Conservation (phyloP, 2,113 vertebrate species). For the Chionis minor region DNA sequence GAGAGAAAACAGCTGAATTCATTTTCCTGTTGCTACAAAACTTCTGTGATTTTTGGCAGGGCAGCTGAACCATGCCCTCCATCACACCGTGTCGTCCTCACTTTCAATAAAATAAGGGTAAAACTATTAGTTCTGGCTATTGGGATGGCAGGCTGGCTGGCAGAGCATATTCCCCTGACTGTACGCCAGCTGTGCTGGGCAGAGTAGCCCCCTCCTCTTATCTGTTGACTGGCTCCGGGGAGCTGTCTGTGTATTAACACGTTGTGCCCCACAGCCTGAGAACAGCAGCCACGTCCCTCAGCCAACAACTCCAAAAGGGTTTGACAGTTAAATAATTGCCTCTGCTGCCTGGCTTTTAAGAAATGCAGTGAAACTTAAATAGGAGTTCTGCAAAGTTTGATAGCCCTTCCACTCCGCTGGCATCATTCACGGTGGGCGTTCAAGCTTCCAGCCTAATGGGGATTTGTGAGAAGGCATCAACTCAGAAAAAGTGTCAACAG, state of each 20-base stretch:
- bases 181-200: not conserved
- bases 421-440: not conserved
- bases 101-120: not conserved
- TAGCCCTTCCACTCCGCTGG: not conserved
- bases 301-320: not conserved
- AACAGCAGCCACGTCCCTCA: not conserved
- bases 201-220: not conserved
- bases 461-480: conserved; percentile 34
- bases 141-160: not conserved
- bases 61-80: not conserved
- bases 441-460: conserved; percentile 33
- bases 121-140: not conserved
- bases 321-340: not conserved
- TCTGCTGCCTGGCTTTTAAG: conserved; percentile 8
- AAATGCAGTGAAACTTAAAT: not conserved
- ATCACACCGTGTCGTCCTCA: not conserved
- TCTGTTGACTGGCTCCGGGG: not conserved
- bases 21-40: not conserved
- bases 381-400: not conserved
- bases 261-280: not conserved
- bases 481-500: conserved; percentile 46
- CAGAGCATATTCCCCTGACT: not conserved
- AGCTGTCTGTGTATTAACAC: not conserved
- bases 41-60: not conserved
- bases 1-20: not conserved